Evolutionary conservation across 2,888 invertebrate genomes (phyloP).

Genomic region (Spatulosminthurus flaviceps): DNA sequence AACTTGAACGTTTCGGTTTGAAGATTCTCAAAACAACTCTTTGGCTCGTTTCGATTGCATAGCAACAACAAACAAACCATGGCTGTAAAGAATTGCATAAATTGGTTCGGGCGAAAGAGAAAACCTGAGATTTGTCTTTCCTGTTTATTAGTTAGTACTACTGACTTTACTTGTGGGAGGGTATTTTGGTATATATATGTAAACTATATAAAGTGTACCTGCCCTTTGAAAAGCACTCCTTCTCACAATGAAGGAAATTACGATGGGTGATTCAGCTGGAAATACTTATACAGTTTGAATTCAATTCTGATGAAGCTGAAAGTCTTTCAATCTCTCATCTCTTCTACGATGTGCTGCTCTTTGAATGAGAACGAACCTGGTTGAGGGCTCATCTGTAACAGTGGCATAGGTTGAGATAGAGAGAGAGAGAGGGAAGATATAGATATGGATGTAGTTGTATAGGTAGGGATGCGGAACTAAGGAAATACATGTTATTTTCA

Average conservation of each 20-base stretch:
- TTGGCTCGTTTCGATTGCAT: background rate
- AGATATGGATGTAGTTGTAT: no score
- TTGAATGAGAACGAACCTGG: background rate
- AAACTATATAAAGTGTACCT: background rate
- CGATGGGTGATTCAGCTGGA: constrained; percentile 44
- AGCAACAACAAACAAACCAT: constrained; percentile 33
- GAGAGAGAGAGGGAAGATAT: no score
- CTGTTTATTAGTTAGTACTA: background rate
- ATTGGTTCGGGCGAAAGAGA: constrained; percentile 39
- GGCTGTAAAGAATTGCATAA: constrained; percentile 38
- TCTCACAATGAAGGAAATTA: constrained; percentile 38
- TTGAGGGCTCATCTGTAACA: background rate
- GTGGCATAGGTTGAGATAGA: no score
- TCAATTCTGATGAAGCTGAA: constrained; percentile 41
- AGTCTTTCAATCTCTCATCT: constrained; percentile 29
- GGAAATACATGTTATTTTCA: no score
- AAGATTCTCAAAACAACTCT: constrained; percentile 8
- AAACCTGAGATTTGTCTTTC: constrained; percentile 25
- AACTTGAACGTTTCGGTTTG: constrained; percentile 5
- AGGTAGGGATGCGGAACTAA: no score
- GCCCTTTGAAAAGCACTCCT: background rate
- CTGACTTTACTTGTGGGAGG: background rate
- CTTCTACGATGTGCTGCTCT: no score
- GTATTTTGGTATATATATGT: no score
- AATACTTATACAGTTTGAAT: constrained; percentile 41